phyloP scores from a whole-genome alignment of 2,888 invertebrate species.

The Sycophila texana region DNA sequence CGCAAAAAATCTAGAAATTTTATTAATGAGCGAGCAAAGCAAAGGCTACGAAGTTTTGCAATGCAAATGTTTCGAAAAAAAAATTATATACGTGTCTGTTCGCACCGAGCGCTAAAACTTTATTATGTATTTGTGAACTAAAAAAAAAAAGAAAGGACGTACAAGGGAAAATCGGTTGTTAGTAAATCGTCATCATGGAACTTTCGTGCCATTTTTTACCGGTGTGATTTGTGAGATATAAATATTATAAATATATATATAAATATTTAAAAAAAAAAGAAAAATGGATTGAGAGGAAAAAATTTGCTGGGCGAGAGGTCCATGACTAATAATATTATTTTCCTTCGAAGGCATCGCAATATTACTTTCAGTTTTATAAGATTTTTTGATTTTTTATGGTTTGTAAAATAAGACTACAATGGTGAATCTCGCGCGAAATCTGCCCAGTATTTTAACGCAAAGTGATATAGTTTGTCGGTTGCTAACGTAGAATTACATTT shows the following conservation, averaged over 20 bases:
- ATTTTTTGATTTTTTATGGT: conserved; percentile 28
- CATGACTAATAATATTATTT: conserved; percentile 40
- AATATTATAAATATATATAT: conserved; percentile 6
- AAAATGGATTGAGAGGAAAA: conserved; percentile 3
- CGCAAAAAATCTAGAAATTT: conserved; percentile 21
- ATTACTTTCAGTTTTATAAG: conserved; percentile 1
- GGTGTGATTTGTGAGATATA: conserved; percentile 53
- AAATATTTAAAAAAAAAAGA: conserved; percentile 7
- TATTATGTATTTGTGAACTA: conserved; percentile 7
- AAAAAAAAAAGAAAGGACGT: conserved; percentile 12
- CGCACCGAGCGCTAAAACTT: conserved; percentile 10
- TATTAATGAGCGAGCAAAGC: conserved; percentile 26
- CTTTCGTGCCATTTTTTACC: conserved; percentile 66
- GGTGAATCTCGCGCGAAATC: conserved; percentile 13
- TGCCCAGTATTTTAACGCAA: conserved; percentile 22
- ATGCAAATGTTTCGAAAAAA: not conserved
- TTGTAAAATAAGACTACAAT: conserved; percentile 10
- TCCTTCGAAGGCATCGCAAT: conserved; percentile 25
- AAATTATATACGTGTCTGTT: conserved; percentile 1
- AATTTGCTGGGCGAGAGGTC: conserved; percentile 26
- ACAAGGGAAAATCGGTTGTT: conserved; percentile 33
- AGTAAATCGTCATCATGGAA: conserved; percentile 53
- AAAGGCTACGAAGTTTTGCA: conserved; percentile 8
- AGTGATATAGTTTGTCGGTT: not conserved
- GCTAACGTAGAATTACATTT: not conserved